These are phyloP conservation scores for Molossus molossus DNA, from an alignment of 2,797 vertebrate genomes.

Conservation along the genomic window DNA sequence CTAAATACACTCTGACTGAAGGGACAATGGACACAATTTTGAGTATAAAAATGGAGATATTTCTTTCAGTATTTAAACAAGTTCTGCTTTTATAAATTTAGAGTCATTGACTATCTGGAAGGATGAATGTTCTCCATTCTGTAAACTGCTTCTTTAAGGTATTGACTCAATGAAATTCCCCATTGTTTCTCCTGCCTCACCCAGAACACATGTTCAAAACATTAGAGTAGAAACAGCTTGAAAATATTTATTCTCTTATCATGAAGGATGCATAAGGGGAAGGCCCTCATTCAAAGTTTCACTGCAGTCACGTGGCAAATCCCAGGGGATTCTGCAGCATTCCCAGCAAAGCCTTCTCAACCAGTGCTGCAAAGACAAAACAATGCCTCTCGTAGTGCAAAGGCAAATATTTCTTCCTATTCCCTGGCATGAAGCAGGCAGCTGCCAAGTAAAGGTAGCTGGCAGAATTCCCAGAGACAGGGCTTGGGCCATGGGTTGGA, in stretches of 20 bases:
- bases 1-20: background rate
- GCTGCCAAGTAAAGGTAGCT: conserved; percentile 42
- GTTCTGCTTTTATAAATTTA: background rate
- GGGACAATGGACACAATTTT: background rate
- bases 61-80: background rate
- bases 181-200: background rate
- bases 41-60: background rate
- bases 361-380: conserved; percentile 19
- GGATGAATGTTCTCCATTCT: background rate
- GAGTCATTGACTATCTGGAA: conserved; percentile 10
- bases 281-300: background rate
- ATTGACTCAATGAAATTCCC: background rate
- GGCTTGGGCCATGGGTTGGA: conserved; percentile 21
- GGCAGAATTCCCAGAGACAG: conserved; percentile 69
- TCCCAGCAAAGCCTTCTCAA: background rate
- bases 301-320: background rate
- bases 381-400: conserved; percentile 37
- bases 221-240: background rate
- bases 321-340: background rate
- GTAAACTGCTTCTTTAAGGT: conserved; percentile 12
- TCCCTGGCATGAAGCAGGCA: conserved; percentile 24
- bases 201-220: background rate
- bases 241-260: conserved; percentile 15
- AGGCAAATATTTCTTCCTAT: background rate
- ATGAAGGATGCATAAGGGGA: background rate